A percentile compares a stretch with the other conserved stretches of the same genome.
Conservation (phyloP, 2,888 invertebrate genomes). For the Argyresthia albistria region DNA sequence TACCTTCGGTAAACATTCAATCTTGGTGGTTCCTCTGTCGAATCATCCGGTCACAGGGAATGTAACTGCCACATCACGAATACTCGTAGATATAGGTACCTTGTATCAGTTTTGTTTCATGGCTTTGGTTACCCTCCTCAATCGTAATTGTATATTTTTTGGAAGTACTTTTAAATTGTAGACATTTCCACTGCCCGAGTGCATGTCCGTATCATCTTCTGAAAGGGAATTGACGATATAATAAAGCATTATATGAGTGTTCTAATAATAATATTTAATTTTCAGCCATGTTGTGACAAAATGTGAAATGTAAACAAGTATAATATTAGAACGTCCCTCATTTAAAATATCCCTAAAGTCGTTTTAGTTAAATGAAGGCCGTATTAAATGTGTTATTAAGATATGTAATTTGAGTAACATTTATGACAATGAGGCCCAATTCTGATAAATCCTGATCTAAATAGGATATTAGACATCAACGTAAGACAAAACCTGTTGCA, state of each 20-base stretch:
- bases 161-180: too few species aligned
- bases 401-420: background rate
- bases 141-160: background rate
- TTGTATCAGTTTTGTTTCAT: background rate
- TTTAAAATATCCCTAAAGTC: background rate
- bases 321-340: background rate
- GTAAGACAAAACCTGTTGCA: too few species aligned
- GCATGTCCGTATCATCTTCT: constrained; percentile 62
- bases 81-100: background rate
- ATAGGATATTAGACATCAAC: background rate
- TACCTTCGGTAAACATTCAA: too few species aligned
- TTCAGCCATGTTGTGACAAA: constrained; percentile 65
- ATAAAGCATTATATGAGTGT: constrained; percentile 16
- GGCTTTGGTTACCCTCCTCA: background rate
- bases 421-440: constrained; percentile 5
- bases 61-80: too few species aligned
- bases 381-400: background rate
- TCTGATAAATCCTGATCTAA: background rate
- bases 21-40: too few species aligned
- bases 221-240: constrained; percentile 62
- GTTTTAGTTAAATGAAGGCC: background rate
- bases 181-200: constrained; percentile 14
- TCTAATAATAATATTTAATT: constrained; percentile 36
- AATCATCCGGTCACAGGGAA: too few species aligned
- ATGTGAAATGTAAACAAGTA: constrained; percentile 30